Base-by-base conservation (phyloP, 2,113 vertebrate species). In the Chaetops frenatus region DNA sequence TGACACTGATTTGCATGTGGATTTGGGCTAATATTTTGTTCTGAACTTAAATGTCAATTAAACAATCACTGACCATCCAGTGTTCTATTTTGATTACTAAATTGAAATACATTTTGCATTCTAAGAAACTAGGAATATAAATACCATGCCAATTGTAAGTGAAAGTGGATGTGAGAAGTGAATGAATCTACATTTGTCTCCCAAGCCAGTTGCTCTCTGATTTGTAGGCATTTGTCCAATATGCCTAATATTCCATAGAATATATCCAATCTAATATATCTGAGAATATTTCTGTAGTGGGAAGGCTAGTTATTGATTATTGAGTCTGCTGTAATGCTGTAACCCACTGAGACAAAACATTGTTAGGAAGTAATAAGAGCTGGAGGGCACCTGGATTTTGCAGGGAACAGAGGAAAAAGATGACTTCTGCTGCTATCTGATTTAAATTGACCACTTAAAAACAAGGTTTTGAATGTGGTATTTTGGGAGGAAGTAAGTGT, bases 331-430 rank as follows among this genome's bases (percentile, higher is more conserved):
- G 36, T 84, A 96, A 94, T 88, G 67, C 65, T 88, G 58, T 82
- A 95, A 91, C 29, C 76, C 66, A 77, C 85, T 62, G 79, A 96
- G 90, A 95, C 25, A 90, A 94, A 92, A 93, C 73, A 88, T 54
- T 88, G 40, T 65, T 84, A 82, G 86, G 82, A 80, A 97, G 57
- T 90, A 93, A 80, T 78, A 95, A 94, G 77, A 95, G 31, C 90
- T 86, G 31, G 33, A 95, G 69, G 81, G 58, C 58, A 92, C 15
- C 28, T 85, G 87, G 20, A 50, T 81, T 93, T 70, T 86, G 38
- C 51, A 92, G 88, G 70, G 56, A 80, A 66, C 24, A 51, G 31
- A 79, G 23, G 53, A 90, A 62, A 84, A 67, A 47, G 12, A 88
- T 1, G 3, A 17, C 22, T 95, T 36, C 38, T 92, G 36, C 42